phyloP scores from a whole-genome alignment of 1,140 invertebrate species.

The Frieseomelitta varia region DNA sequence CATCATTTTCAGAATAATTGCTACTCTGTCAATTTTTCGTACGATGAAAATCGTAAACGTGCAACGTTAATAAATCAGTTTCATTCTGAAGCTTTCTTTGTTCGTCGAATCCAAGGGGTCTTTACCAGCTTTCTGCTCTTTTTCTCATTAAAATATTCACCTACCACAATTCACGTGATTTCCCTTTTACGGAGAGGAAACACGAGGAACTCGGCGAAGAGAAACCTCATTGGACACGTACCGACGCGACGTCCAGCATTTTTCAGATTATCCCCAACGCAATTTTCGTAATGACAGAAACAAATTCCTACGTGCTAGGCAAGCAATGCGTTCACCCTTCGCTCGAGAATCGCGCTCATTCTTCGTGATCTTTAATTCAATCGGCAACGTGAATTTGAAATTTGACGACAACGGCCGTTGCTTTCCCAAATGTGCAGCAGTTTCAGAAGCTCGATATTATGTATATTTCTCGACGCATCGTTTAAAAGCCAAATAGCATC shows the following conservation, averaged over 20 bases:
- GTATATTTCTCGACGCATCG: background rate
- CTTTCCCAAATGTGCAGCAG: background rate
- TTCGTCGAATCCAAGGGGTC: background rate
- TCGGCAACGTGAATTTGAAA: background rate
- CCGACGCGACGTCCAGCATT: background rate
- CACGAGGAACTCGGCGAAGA: background rate
- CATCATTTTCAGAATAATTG: background rate
- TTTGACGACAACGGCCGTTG: background rate
- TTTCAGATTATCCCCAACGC: too few relatives aligned
- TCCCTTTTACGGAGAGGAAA: background rate
- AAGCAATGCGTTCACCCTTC: background rate
- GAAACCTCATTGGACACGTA: background rate
- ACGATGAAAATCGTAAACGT: too few relatives aligned
- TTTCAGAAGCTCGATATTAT: background rate
- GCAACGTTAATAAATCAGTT: background rate
- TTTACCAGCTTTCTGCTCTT: background rate
- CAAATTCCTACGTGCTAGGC: background rate
- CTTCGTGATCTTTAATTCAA: background rate
- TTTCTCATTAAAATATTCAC: background rate
- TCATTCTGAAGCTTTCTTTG: background rate
- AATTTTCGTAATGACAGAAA: background rate
- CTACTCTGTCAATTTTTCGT: background rate
- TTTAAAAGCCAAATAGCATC: background rate
- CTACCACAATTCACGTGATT: background rate
- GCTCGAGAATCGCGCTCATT: background rate